Conservation (phyloP, 2,888 invertebrate genomes). For the Drosophila silvestris region DNA sequence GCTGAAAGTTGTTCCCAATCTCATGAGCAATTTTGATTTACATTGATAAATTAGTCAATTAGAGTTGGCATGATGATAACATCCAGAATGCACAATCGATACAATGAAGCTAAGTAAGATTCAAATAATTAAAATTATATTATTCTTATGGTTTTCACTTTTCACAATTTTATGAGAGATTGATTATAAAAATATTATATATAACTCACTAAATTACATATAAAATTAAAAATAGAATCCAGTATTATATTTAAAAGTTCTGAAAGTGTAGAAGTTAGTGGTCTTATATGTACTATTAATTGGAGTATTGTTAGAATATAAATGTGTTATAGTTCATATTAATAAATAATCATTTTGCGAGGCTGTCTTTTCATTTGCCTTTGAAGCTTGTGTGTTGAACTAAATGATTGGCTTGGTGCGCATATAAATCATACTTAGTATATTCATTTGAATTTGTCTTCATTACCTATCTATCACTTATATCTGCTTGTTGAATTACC, state of each 20-base stretch:
- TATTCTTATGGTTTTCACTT: not conserved
- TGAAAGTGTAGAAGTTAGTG: not conserved
- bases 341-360: not conserved
- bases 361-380: not conserved
- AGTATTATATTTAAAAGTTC: accelerated
- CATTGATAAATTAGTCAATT: conserved; percentile 23
- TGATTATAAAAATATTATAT: not conserved
- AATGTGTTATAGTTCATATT: not conserved
- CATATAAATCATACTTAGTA: not conserved
- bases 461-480: not conserved
- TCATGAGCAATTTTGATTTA: conserved; percentile 49
- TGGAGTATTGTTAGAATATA: not conserved
- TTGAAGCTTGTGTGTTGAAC: not conserved
- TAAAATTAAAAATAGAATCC: not conserved
- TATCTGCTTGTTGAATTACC: conserved; percentile 5
- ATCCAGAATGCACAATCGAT: not conserved
- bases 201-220: not conserved
- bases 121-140: not conserved
- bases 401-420: too few species aligned
- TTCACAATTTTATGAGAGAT: not conserved
- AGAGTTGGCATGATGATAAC: conserved; percentile 11
- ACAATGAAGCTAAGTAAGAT: not conserved
- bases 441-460: not conserved
- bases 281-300: not conserved
- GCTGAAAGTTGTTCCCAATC: conserved; percentile 33